Percentiles rank a stretch among this genome's conserved stretches.
phyloP scores from a whole-genome alignment of 1,140 invertebrate species.

The Euwallacea similis region DNA sequence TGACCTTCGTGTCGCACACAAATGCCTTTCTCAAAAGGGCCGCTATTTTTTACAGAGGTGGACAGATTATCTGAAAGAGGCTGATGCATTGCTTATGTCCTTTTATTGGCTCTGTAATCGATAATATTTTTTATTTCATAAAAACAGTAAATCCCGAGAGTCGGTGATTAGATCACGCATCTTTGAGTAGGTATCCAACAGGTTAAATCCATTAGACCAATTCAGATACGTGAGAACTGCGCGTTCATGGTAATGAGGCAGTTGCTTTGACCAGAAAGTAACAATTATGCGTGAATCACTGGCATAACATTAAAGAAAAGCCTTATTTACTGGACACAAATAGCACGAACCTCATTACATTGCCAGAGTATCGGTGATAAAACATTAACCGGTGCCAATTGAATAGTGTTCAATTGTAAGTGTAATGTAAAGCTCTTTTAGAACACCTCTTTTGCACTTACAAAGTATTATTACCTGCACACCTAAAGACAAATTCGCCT shows the following conservation, averaged over 20 bases:
- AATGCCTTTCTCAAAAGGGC: constrained; percentile 23
- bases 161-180: too few species aligned
- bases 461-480: not conserved
- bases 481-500: constrained; percentile 6
- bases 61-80: constrained; percentile 20
- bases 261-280: not conserved
- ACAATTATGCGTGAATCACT: not conserved
- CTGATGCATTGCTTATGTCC: not conserved
- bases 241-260: not conserved
- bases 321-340: not conserved
- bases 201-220: not conserved
- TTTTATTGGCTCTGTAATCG: not conserved
- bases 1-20: constrained; percentile 24
- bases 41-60: constrained; percentile 16
- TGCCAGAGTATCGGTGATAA: not conserved
- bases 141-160: too few species aligned
- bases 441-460: constrained; percentile 8
- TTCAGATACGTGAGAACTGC: not conserved
- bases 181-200: too few species aligned
- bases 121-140: not conserved
- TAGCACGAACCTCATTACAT: not conserved
- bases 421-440: not conserved
- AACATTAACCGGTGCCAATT: constrained; percentile 1
- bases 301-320: not conserved
- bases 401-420: constrained; percentile 1